These are phyloP conservation scores for zebrafish (Danio rerio) DNA, from an alignment of 2,113 vertebrate genomes.

Conservation along the genomic window DNA sequence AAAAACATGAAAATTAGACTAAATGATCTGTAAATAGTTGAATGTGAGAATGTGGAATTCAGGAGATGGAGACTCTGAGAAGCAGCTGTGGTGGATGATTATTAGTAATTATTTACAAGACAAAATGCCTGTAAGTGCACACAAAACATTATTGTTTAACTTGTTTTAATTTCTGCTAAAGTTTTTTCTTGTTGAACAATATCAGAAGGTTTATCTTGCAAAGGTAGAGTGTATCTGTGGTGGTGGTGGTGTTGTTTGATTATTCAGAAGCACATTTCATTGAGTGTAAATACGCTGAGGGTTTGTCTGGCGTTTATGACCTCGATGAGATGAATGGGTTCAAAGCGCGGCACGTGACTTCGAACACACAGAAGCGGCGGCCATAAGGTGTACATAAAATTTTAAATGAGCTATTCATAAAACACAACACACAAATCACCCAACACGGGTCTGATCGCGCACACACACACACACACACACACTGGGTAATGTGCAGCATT, in stretches of 20 bases:
- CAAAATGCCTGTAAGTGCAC: no score
- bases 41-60: no score
- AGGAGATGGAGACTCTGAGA: no score
- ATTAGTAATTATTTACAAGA: no score
- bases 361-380: not conserved
- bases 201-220: no score
- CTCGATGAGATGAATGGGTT: constrained; percentile 15
- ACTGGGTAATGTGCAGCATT: constrained; percentile 87
- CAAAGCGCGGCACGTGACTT: not conserved
- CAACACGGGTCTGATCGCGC: constrained; percentile 80
- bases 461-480: constrained; percentile 69
- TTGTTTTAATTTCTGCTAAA: no score
- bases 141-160: no score
- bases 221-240: no score
- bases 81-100: no score
- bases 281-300: not conserved
- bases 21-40: no score
- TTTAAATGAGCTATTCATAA: constrained; percentile 76
- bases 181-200: no score
- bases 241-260: not conserved
- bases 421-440: constrained; percentile 79
- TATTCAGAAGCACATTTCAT: constrained; percentile 1
- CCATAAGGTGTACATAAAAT: constrained; percentile 16
- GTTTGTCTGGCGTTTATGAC: constrained; percentile 39
- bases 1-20: no score